These are phyloP conservation scores for Meandrina meandrites DNA, from an alignment of 92 coral and sea anemone genomes.

Conservation along the genomic window DNA sequence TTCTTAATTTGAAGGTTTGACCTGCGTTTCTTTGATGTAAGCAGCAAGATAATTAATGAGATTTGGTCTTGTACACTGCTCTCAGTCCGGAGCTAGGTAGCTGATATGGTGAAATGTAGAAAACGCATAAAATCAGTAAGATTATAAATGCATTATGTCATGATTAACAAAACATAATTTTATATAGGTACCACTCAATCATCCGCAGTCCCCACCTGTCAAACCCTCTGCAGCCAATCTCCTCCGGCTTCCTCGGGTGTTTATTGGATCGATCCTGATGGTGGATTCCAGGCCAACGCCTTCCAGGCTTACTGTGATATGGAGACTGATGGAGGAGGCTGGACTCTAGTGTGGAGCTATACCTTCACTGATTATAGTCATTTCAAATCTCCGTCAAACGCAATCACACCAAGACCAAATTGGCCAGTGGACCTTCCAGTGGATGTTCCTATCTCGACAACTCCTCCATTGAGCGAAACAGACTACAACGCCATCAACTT, in stretches of 20 bases:
- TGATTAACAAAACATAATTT: neutral
- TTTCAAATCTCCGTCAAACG: neutral
- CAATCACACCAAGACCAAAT: slow-evolving; percentile 23
- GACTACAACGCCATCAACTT: slow-evolving; percentile 37
- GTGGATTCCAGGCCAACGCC: slow-evolving; percentile 28
- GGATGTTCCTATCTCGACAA: slow-evolving; percentile 18
- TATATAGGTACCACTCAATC: neutral
- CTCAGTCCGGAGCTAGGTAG: no score
- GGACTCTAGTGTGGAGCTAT: slow-evolving; percentile 28
- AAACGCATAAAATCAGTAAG: no score
- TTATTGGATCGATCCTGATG: slow-evolving; percentile 67
- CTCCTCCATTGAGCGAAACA: slow-evolving; percentile 42
- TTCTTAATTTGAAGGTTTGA: no score
- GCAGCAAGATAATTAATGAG: no score
- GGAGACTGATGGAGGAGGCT: slow-evolving; percentile 2
- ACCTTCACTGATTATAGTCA: neutral
- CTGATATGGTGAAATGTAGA: no score
- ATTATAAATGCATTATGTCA: no score
- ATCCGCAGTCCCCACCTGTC: slow-evolving; percentile 30
- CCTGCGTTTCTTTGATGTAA: no score
- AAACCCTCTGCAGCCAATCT: slow-evolving; percentile 10
- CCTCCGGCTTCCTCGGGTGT: slow-evolving; percentile 42
- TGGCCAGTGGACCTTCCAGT: neutral
- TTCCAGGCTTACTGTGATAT: slow-evolving; percentile 64
- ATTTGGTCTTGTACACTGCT: no score